Evolutionary conservation across 2,113 vertebrate species (phyloP).

Genomic region (Ramphastos sulfuratus): DNA sequence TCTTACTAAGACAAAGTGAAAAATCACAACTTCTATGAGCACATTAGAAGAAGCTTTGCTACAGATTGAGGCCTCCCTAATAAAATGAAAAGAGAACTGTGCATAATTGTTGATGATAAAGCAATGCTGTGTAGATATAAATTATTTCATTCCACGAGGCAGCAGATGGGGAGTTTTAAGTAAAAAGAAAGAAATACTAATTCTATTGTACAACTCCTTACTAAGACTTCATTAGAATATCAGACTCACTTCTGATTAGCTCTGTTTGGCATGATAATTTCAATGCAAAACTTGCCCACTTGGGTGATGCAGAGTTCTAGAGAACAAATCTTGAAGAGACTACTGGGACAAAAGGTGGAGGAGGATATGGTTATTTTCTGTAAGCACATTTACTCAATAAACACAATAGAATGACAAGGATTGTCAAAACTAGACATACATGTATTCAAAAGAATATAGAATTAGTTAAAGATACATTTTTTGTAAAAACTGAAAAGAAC

Average conservation of each 20-base stretch:
- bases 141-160: not conserved
- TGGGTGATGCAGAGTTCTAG: not conserved
- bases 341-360: not conserved
- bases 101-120: not conserved
- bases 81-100: not conserved
- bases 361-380: not conserved
- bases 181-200: slow-evolving; percentile 1
- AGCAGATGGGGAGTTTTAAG: not conserved
- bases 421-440: not conserved
- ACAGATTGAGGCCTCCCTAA: not conserved
- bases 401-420: not conserved
- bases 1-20: not conserved
- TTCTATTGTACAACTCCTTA: not conserved
- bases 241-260: not conserved
- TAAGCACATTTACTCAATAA: slow-evolving; percentile 1
- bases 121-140: not conserved
- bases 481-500: not conserved
- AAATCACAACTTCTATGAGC: not conserved
- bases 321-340: not conserved
- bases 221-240: not conserved
- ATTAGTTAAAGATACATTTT: not conserved
- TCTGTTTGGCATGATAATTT: not conserved
- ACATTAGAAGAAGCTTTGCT: not conserved
- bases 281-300: not conserved
- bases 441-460: not conserved